These are phyloP conservation scores for Rhinoraja longicauda DNA, from an alignment of 2,797 vertebrate species.

Conservation along the genomic window DNA sequence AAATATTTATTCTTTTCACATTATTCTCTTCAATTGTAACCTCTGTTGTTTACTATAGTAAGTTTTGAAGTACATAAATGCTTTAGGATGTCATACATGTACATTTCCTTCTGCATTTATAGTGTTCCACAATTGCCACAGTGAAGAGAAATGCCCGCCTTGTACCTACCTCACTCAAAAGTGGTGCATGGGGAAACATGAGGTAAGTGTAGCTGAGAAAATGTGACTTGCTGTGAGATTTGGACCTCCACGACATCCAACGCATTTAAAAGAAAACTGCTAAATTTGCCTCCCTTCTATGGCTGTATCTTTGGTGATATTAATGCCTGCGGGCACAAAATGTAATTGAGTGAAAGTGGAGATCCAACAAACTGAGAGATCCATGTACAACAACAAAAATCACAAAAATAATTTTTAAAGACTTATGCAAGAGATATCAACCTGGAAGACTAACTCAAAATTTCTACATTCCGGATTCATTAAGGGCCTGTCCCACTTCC, in stretches of 20 bases:
- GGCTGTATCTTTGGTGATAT: not conserved
- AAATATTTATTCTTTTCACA: not conserved
- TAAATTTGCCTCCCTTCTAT: not conserved
- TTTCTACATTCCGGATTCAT: too few relatives aligned
- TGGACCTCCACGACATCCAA: not conserved
- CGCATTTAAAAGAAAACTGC: constrained; percentile 2
- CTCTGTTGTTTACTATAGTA: not conserved
- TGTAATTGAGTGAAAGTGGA: not conserved
- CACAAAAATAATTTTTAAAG: too few relatives aligned
- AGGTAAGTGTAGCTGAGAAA: constrained; percentile 66
- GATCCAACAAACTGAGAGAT: not conserved
- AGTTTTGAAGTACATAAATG: not conserved
- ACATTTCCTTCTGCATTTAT: constrained; percentile 35
- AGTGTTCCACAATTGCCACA: constrained; percentile 97
- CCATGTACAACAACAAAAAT: not conserved
- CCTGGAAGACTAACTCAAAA: too few relatives aligned
- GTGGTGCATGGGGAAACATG: constrained; percentile 98
- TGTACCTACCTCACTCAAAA: constrained; percentile 95
- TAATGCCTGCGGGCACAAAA: not conserved
- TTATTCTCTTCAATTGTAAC: not conserved
- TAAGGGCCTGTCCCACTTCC: too few relatives aligned
- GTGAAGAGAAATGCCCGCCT: constrained; percentile 90
- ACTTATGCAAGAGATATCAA: not conserved
- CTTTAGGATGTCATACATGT: not conserved
- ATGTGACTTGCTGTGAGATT: not conserved